Evolutionary conservation across 2,797 vertebrate genomes (phyloP).

Genomic region (Tragelaphus oryx): DNA sequence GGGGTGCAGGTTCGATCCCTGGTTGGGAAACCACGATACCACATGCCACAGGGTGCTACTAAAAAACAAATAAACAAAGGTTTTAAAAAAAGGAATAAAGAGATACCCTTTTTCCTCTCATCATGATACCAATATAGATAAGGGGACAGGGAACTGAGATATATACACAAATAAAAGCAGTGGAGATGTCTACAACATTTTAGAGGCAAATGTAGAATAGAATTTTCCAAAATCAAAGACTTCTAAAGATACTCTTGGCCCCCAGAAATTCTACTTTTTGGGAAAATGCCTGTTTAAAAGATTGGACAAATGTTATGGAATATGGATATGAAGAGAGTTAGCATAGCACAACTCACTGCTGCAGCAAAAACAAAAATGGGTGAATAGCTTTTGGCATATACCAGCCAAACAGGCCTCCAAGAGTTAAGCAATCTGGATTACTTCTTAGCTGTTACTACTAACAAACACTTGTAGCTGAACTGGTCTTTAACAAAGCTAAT

Average conservation of each 20-base stretch:
- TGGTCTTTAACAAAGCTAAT: neutral
- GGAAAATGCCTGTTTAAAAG: neutral
- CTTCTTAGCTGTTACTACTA: neutral
- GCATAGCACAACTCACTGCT: neutral
- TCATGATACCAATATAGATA: neutral
- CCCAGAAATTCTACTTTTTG: neutral
- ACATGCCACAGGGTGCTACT: neutral
- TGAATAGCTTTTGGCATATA: neutral
- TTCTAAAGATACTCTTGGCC: neutral
- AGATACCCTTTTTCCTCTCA: neutral
- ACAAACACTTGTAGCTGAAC: neutral
- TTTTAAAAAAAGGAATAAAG: neutral
- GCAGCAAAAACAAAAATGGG: neutral
- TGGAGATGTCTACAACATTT: neutral
- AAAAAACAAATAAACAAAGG: neutral
- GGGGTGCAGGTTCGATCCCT: neutral
- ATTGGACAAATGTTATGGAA: no score
- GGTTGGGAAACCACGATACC: neutral
- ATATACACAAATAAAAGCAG: neutral
- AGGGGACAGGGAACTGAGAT: no score
- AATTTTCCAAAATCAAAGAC: neutral
- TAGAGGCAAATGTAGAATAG: neutral
- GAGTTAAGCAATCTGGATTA: neutral
- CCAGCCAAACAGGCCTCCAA: neutral
- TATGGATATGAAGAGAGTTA: neutral